A percentile compares a stretch with the other conserved stretches of the same genome.
phyloP scores from a whole-genome alignment of 2,797 vertebrate genomes.

The Orestias chungarensis region DNA sequence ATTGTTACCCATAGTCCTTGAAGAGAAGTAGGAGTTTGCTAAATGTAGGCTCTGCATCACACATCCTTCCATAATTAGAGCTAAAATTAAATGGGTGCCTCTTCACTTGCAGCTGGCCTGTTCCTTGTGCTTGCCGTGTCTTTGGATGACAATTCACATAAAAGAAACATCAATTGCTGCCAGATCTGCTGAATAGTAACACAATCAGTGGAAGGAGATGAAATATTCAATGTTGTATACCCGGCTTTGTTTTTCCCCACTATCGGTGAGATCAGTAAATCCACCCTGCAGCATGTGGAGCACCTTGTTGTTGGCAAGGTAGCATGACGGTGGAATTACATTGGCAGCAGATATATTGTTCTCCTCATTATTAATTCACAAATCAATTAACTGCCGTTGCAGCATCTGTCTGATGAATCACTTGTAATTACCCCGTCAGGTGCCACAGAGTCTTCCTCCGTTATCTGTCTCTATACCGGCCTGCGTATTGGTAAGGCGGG shows the following conservation, averaged over 20 bases:
- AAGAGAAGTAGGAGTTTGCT: not conserved
- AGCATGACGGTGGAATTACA: constrained; percentile 33
- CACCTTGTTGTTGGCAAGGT: constrained; percentile 15
- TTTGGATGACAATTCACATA: not conserved
- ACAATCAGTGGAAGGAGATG: constrained; percentile 7
- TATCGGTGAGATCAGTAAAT: constrained; percentile 26
- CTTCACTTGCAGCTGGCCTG: not conserved
- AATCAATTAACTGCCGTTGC: constrained; percentile 74
- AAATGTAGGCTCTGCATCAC: not conserved
- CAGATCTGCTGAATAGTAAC: not conserved
- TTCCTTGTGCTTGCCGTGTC: not conserved
- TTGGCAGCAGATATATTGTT: constrained; percentile 55
- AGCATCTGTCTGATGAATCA: constrained; percentile 73
- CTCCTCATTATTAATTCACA: constrained; percentile 71
- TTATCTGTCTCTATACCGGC: constrained; percentile 52
- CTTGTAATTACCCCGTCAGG: constrained; percentile 74
- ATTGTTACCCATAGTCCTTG: not conserved
- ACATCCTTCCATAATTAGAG: not conserved
- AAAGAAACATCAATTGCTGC: constrained; percentile 3
- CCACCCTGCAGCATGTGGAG: constrained; percentile 24
- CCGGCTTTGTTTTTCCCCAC: not conserved
- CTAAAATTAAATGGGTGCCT: not conserved
- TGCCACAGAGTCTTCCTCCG: constrained; percentile 57
- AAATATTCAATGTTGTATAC: constrained; percentile 10
- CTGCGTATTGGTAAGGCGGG: constrained; percentile 28